A percentile compares a stretch with the other conserved stretches of the same genome.
Conservation (phyloP, 2,797 vertebrate species). For the Dallia pectoralis region DNA sequence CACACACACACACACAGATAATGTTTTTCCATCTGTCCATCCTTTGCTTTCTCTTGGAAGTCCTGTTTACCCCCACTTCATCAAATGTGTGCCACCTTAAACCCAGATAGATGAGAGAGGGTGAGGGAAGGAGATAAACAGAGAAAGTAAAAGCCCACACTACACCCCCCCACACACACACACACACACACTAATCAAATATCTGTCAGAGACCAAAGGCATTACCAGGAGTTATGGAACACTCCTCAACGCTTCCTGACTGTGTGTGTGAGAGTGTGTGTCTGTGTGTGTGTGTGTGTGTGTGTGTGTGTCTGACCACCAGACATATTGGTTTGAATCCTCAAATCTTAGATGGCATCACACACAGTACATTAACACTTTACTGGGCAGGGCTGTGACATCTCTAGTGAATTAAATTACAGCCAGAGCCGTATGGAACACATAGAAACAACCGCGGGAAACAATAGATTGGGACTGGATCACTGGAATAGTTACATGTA, state of each 20-base stretch:
- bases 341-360: conserved; percentile 5
- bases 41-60: not conserved
- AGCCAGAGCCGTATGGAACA: not conserved
- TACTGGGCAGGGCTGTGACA: not conserved
- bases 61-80: conserved; percentile 18
- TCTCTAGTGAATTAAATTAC: not conserved
- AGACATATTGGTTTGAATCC: conserved; percentile 49
- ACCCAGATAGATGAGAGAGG: conserved; percentile 20
- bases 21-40: conserved; percentile 38
- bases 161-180: not conserved
- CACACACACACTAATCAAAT: conserved; percentile 45
- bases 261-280: not conserved
- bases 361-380: not conserved
- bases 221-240: conserved; percentile 55
- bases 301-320: conserved; percentile 50
- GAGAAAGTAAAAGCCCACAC: conserved; percentile 10
- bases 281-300: not conserved
- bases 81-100: conserved; percentile 12
- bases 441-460: not conserved
- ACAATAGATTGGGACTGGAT: not conserved
- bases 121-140: conserved; percentile 36
- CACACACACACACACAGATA: conserved; percentile 13
- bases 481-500: not conserved
- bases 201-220: conserved; percentile 52
- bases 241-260: not conserved